Base-by-base conservation (phyloP, 1,140 invertebrate species). In the Drosophila subobscura region DNA sequence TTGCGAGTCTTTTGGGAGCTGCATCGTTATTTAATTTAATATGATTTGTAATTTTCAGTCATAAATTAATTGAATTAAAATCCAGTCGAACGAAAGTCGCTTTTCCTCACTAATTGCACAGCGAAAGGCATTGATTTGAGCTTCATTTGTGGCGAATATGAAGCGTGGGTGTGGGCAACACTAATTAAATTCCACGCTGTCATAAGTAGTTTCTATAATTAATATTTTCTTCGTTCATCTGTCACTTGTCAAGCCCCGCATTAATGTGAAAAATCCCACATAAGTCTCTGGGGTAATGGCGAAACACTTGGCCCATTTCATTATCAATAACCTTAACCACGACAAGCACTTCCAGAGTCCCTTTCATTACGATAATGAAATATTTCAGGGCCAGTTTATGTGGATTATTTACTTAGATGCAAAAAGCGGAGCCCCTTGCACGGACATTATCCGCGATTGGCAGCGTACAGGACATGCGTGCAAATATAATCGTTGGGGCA, bases 281-380 rank as follows among this genome's bases (percentile, higher is more conserved):
- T n/a, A 33, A 20, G 4, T 29, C 5, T 12, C 16, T 29, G 49
- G 25, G 16, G 51, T 20, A 57, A 51, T 29, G n/a, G 4, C 7
- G 14, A 22, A 25, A 14, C 60, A 59, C 27, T 77, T 53, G 41
- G 25, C 23, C 51, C 75, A 44, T 83, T 85, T 85, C 68, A 68
- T 73, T 85, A 85, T 77, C 80, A 86, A 77, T 80, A 77, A 53
- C 44, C 14, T 40, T 25, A 65, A 40, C 66, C 52, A 41, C 40
- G 14, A 55, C 55, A 60, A 29, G 70, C 56, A 64, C 47, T 70
- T 60, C 59, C 45, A 47, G 71, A 72, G 81, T 77, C 73, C 81
- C 74, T 77, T 86, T 86, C 81, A 85, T 85, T 81, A 85, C 81
- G 77, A 86, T 85, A 85, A 85, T 85, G 81, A 85, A 85, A 85